phyloP scores from a whole-genome alignment of 2,888 invertebrate species.

The Nomada fucata region DNA sequence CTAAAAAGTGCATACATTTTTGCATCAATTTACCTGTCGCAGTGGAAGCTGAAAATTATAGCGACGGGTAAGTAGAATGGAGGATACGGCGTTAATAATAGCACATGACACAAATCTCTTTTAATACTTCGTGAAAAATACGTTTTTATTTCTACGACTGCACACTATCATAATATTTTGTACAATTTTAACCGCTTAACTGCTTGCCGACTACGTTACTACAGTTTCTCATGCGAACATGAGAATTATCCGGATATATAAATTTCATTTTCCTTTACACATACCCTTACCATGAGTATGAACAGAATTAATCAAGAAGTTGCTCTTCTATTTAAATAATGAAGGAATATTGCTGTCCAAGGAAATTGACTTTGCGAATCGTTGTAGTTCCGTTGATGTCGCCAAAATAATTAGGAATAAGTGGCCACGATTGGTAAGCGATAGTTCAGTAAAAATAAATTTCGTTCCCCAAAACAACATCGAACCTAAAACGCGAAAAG shows the following conservation, averaged over 20 bases:
- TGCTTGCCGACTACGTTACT: constrained; percentile 17
- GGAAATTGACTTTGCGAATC: constrained; percentile 6
- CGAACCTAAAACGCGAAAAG: no score
- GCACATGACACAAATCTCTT: not conserved
- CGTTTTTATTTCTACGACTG: not conserved
- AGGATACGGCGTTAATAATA: no score
- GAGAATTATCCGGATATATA: not conserved
- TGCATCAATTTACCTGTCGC: not conserved
- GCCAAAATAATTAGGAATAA: no score
- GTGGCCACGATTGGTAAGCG: not conserved
- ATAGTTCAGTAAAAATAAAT: not conserved
- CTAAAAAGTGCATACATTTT: not conserved
- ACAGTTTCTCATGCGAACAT: constrained; percentile 29
- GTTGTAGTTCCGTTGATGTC: no score
- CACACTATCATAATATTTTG: constrained; percentile 18
- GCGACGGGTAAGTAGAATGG: no score
- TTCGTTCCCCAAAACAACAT: no score
- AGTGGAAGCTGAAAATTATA: no score
- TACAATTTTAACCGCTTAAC: constrained; percentile 33
- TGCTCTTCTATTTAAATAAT: not conserved
- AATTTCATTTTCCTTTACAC: not conserved
- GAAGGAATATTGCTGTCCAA: not conserved
- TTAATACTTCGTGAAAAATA: not conserved
- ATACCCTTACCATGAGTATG: not conserved
- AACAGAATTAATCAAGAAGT: not conserved